Base-by-base conservation (phyloP, 2,888 invertebrate genomes). In the Panopea generosa region DNA sequence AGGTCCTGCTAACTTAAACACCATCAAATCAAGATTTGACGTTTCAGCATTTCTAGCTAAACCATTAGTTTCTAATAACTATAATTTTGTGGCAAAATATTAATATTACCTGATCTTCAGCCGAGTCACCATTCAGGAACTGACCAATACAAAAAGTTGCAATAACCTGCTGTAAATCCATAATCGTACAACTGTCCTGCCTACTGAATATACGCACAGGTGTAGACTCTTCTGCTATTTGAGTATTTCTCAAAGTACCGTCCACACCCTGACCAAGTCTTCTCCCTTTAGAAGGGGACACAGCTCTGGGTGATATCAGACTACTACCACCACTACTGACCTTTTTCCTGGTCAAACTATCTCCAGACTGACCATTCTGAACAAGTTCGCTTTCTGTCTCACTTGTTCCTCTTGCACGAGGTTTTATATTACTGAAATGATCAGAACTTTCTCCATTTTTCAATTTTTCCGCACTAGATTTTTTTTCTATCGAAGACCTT, bases 121-220 rank as follows among this genome's bases (percentile, higher is more conserved):
- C 33, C 33, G n/a, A n/a, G n/a, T 33, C 33, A 33, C 33, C 4
- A 11, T 33, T 22, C 16, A 18, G 9, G 43, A 11, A 18, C 24
- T 57, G 24, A 20, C 29, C 26, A 11, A 33, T 11, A 33, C 33
- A 4, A 38, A 63, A 65, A 16, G 47, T 22, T 18, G 62, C 67
- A 50, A 77, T 77, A 22, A 63, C 24, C 49, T 77, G 63, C 18
- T 59, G 62, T 16, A 77, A 27, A 38, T 77, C 77, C 72, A 77
- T 57, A 47, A 49, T 67, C 7, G 45, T 43, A 49, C 77, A 77
- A 47, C 72, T 60, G 50, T 77, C 77, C 45, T 71, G 76, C 26
- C 57, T 18, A 22, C 43, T 33, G 20, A 38, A 40, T 33, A 11
- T 26, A 1, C 56, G 55, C 43, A 16, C 66, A 24, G 59, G 49